phyloP scores from a whole-genome alignment of 2,797 vertebrate species.

The Myiothlypis chrysogaster region DNA sequence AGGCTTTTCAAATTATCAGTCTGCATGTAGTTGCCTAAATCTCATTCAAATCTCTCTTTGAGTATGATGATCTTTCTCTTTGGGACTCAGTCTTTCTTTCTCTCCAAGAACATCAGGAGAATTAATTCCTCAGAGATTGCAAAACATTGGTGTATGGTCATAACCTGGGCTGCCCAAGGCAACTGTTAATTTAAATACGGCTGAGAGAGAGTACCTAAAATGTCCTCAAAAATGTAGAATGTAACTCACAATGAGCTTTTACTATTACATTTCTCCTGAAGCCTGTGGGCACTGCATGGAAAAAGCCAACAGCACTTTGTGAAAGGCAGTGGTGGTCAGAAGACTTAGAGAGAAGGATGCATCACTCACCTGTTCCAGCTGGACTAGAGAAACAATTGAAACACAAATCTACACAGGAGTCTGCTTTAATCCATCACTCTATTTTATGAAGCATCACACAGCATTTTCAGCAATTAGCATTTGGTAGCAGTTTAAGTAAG shows the following conservation, averaged over 20 bases:
- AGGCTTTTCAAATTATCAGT: not conserved
- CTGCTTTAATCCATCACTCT: conserved; percentile 54
- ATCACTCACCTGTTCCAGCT: not conserved
- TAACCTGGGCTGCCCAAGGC: not conserved
- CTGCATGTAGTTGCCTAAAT: not conserved
- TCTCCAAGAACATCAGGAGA: not conserved
- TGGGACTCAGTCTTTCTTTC: not conserved
- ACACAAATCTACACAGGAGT: conserved; percentile 25
- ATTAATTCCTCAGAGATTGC: not conserved
- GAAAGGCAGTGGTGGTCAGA: not conserved
- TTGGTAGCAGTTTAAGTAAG: conserved; percentile 40
- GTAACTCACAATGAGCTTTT: not conserved
- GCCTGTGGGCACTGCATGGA: not conserved
- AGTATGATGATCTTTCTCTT: not conserved
- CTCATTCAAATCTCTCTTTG: not conserved
- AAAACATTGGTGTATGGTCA: not conserved
- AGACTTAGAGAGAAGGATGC: not conserved
- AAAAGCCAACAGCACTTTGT: not conserved
- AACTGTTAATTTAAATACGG: not conserved
- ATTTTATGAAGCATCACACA: conserved; percentile 58
- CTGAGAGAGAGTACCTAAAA: not conserved
- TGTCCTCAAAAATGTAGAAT: not conserved
- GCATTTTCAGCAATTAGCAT: conserved; percentile 42
- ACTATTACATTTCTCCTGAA: not conserved
- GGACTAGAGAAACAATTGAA: conserved; percentile 1